Evolutionary conservation across 1,140 invertebrate species (phyloP), one percentile per base, ranked within the genome.

Genomic region (Lethocerus indicus): DNA sequence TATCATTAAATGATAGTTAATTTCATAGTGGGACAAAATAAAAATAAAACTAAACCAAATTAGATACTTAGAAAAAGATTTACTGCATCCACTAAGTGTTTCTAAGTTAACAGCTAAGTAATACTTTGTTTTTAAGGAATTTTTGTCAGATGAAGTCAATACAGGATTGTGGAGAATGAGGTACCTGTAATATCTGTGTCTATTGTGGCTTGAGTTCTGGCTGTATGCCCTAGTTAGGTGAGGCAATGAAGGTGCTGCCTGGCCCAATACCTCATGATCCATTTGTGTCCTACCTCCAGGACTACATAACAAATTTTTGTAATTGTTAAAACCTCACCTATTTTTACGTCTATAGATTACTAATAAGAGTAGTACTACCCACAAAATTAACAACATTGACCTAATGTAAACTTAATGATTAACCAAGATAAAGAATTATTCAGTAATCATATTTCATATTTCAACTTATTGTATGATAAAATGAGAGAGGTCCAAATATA

Each of bases 141-240:
- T 44, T n/a, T n/a, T n/a, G n/a, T n/a, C n/a, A n/a, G n/a, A n/a
- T n/a, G n/a, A n/a, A n/a, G n/a, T n/a, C n/a, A n/a, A n/a, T n/a
- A n/a, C n/a, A n/a, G n/a, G n/a, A n/a, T n/a, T n/a, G n/a, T n/a
- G n/a, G n/a, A n/a, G n/a, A 35, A n/a, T 35, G 12, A 35, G 12
- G 12, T 47, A 47, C 32, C 47, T 54, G 53, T 56, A 56, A 36
- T 56, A 56, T 12, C 52, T 44, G 40, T 54, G 50, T 23, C 54
- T 28, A 28, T 52, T 39, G 40, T 42, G 47, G 5, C 45, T 43
- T 1, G 50, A 52, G 3, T 51, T 37, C 45, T 53, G 51, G 29
- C 48, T 54, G 25, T 54, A 52, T 18, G 44, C 50, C 25, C 53
- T 48, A 25, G 29, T 51, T 23, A 54, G 32, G 32, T 54, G 52